Percentiles rank a stretch among this genome's conserved stretches.
These are phyloP conservation scores for Crepidodera aurea DNA, from an alignment of 2,888 invertebrate genomes.

Conservation along the genomic window DNA sequence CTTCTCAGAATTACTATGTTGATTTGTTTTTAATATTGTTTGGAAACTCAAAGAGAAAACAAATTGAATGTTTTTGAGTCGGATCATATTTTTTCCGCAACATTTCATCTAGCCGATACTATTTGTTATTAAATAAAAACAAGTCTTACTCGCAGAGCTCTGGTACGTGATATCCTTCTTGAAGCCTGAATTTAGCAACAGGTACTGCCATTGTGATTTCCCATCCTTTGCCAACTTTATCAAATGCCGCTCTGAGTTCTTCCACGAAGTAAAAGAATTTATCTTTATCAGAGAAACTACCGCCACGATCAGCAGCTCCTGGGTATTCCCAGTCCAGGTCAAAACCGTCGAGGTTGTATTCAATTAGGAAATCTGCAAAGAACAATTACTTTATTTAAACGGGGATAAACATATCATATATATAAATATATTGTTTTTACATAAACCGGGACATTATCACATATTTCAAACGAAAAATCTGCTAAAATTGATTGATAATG, in stretches of 20 bases:
- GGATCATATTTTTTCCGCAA: too few relatives aligned
- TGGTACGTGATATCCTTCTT: slow-evolving; percentile 91
- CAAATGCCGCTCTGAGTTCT: slow-evolving; percentile 81
- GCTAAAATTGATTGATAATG: too few relatives aligned
- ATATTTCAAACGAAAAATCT: too few relatives aligned
- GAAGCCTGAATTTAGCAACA: slow-evolving; percentile 83
- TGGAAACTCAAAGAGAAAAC: too few relatives aligned
- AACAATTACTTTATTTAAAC: not conserved
- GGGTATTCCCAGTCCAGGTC: slow-evolving; percentile 94
- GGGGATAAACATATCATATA: not conserved
- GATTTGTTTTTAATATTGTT: too few relatives aligned
- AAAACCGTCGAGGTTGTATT: slow-evolving; percentile 84
- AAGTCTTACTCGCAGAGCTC: slow-evolving; percentile 82
- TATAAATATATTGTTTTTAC: too few relatives aligned
- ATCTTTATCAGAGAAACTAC: slow-evolving; percentile 84
- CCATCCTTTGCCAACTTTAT: slow-evolving; percentile 78
- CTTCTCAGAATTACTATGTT: too few relatives aligned
- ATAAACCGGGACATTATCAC: too few relatives aligned
- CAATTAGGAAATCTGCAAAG: slow-evolving; percentile 72
- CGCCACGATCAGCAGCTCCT: slow-evolving; percentile 86
- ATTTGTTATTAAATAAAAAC: slow-evolving; percentile 6
- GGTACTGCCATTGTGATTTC: slow-evolving; percentile 92
- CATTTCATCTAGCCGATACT: too few relatives aligned
- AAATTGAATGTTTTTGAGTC: too few relatives aligned
- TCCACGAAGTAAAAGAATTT: slow-evolving; percentile 83